Conservation (phyloP, 2,888 invertebrate genomes). For the Melanophora roralis region DNA sequence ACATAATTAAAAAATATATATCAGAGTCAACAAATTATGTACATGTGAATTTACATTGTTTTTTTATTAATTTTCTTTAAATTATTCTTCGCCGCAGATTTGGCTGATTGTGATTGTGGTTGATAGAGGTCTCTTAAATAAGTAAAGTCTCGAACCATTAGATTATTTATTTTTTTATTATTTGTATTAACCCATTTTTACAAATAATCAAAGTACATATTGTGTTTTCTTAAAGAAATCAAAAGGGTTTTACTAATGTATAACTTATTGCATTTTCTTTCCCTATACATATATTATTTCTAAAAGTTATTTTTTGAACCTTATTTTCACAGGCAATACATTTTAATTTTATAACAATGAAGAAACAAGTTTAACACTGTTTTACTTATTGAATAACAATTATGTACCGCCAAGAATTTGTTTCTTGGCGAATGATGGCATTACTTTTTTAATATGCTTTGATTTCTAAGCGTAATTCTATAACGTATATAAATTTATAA, state of each 20-base stretch:
- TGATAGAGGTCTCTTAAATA: conserved; percentile 46
- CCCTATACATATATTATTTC: too few relatives aligned
- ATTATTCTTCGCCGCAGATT: conserved; percentile 45
- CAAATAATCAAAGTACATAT: neutral
- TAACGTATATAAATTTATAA: conserved; percentile 44
- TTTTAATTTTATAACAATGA: too few relatives aligned
- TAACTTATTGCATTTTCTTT: too few relatives aligned
- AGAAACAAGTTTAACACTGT: too few relatives aligned
- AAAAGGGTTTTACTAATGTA: too few relatives aligned
- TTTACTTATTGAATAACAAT: too few relatives aligned
- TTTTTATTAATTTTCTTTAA: neutral
- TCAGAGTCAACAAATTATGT: neutral
- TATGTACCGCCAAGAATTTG: neutral
- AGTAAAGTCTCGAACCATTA: conserved; percentile 46
- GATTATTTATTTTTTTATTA: conserved; percentile 5
- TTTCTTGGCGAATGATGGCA: too few relatives aligned
- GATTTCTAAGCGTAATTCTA: conserved; percentile 5
- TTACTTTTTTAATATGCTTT: conserved; percentile 18
- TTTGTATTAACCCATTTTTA: conserved; percentile 9
- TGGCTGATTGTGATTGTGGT: conserved; percentile 45
- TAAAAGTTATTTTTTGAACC: neutral
- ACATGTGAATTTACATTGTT: neutral
- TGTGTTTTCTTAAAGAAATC: too few relatives aligned
- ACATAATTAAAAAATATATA: neutral
- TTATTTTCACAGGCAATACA: neutral